These are phyloP conservation scores for Pardosa pseudoannulata DNA, from an alignment of 2,888 invertebrate species.

Conservation along the genomic window DNA sequence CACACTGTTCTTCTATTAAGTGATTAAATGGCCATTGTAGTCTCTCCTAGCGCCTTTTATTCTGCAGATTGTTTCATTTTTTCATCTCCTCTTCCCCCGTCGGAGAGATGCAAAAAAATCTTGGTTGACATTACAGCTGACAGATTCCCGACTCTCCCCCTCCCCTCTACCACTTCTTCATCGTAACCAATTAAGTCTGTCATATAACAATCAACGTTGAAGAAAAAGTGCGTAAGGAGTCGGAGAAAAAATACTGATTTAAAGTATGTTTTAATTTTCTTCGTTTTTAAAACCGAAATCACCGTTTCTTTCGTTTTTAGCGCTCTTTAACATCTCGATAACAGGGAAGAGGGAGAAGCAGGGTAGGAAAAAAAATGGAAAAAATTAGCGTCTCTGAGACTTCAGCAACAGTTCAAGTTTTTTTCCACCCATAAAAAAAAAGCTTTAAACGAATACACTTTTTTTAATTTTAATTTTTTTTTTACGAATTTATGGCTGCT, in stretches of 20 bases:
- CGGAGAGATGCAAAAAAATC: constrained; percentile 32
- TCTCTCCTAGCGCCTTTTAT: constrained; percentile 55
- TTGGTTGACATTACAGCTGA: constrained; percentile 71
- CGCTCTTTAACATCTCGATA: constrained; percentile 54
- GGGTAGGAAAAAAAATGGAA: not conserved
- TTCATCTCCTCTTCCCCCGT: constrained; percentile 35
- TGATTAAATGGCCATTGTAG: constrained; percentile 67
- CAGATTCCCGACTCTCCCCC: constrained; percentile 34
- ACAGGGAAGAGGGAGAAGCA: constrained; percentile 19
- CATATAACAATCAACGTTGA: constrained; percentile 70
- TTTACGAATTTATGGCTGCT: not conserved
- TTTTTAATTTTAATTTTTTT: not conserved
- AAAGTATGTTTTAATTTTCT: constrained; percentile 72
- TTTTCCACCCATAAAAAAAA: not conserved
- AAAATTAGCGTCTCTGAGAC: constrained; percentile 37
- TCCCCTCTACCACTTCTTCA: constrained; percentile 28
- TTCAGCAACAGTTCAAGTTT: constrained; percentile 36
- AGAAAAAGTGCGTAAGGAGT: constrained; percentile 48
- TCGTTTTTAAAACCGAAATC: constrained; percentile 60
- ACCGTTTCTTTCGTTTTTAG: constrained; percentile 47
- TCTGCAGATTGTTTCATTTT: constrained; percentile 65
- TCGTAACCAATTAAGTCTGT: constrained; percentile 71
- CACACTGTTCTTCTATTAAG: constrained; percentile 64
- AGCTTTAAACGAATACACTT: not conserved
- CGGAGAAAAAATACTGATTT: constrained; percentile 50